phyloP scores from a whole-genome alignment of 2,113 vertebrate species.

The Pica pica region DNA sequence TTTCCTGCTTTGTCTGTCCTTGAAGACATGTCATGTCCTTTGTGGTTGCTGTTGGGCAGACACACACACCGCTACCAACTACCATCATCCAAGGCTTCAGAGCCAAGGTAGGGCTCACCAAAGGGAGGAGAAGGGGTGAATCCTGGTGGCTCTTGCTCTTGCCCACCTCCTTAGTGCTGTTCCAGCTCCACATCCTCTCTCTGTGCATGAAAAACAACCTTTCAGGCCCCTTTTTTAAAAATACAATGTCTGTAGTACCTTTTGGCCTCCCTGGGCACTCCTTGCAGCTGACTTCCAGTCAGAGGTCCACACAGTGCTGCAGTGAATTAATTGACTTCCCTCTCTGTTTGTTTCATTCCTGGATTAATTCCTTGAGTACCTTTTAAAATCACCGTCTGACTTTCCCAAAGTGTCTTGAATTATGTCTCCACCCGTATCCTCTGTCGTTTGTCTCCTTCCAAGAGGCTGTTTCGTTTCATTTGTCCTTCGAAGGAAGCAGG shows the following conservation, averaged over 20 bases:
- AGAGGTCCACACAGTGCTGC: neutral
- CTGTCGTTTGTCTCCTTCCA: conserved; percentile 20
- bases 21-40: neutral
- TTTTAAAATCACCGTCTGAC: neutral
- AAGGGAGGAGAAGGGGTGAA: neutral
- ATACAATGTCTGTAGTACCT: neutral
- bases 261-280: neutral
- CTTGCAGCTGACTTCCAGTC: neutral
- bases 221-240: neutral
- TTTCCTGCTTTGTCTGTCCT: neutral
- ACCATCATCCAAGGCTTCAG: neutral
- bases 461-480: conserved; percentile 34
- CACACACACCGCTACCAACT: neutral
- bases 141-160: neutral
- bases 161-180: neutral
- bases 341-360: neutral
- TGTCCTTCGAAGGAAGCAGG: conserved; percentile 14
- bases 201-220: neutral
- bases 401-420: neutral
- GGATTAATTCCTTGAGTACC: conserved; percentile 13
- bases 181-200: neutral
- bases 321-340: neutral
- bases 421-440: neutral
- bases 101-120: neutral
- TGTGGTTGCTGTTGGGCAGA: neutral